These are phyloP conservation scores for Orthosia gracilis DNA, from an alignment of 2,888 invertebrate genomes.

Conservation along the genomic window DNA sequence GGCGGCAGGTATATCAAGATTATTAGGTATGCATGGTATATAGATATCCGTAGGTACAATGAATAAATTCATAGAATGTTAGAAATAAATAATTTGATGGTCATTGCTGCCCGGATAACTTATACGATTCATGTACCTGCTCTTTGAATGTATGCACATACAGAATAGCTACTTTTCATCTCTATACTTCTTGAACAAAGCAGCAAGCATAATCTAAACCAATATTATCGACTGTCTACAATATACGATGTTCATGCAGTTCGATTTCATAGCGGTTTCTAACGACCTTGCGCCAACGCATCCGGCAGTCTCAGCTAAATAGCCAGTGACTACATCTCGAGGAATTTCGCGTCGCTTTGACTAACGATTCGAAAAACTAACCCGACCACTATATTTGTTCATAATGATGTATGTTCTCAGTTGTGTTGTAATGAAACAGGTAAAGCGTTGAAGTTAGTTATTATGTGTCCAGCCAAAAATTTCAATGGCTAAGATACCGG, in stretches of 20 bases:
- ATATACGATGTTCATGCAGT: conserved; percentile 64
- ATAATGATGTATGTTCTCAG: conserved; percentile 10
- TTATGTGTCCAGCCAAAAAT: conserved; percentile 1
- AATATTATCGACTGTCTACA: conserved; percentile 24
- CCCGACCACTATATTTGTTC: conserved; percentile 38
- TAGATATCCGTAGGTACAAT: too few species aligned
- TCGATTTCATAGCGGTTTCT: conserved; percentile 69
- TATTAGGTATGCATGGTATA: too few species aligned
- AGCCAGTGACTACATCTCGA: conserved; percentile 57
- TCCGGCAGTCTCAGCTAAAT: conserved; percentile 67
- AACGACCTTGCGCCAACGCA: conserved; percentile 70
- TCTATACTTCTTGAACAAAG: background rate
- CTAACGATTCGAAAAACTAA: conserved; percentile 57
- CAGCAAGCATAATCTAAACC: background rate
- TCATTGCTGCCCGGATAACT: too few species aligned
- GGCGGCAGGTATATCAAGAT: too few species aligned
- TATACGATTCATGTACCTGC: too few species aligned
- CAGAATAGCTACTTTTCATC: background rate
- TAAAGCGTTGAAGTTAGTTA: conserved; percentile 6
- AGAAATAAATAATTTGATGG: too few species aligned
- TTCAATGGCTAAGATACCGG: conserved; percentile 12
- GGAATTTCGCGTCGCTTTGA: conserved; percentile 61
- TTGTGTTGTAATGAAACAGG: conserved; percentile 26
- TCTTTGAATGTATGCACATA: background rate
- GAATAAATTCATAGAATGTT: too few species aligned